Base-by-base conservation (phyloP, 2,113 vertebrate species). In the Dolichotis patagonum region DNA sequence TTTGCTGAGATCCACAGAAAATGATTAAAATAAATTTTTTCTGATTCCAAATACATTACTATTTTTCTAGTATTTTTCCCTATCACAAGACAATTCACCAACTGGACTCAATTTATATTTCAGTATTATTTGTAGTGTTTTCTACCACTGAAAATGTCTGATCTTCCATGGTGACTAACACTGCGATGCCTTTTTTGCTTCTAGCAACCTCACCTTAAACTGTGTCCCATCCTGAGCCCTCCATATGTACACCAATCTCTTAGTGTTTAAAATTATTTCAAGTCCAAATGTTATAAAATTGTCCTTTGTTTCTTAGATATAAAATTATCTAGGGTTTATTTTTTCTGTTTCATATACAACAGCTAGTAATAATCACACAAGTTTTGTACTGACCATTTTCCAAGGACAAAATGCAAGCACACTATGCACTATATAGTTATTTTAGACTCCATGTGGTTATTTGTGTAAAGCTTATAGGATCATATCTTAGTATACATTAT, bases 41-140 rank as follows among this genome's bases (percentile, higher is more conserved):
- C 24, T 49, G 32, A 28, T 43, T 71, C 35, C 28, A 26, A 94
- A 43, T 11, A n/a, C 20, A 54, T 26, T 73, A 4, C 41, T 78
- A 49, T 62, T 94, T 75, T 95, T 81, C 77, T 88, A 41, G 32
- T 52, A 13, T 87, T 80, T 87, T 75, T 85, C 14, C 20, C 56
- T 84, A 73, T 26, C n/a, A 87, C 5, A 88, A 75, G 58, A 69
- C 7, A 81, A 22, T 43, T n/a, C 16, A 83, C 49, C 60, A 80
- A 20, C 10, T 94, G 17, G 16, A 63, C 46, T 35, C n/a, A 92
- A 52, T 78, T n/a, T 91, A 7, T 63, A 82, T 90, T 60, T 89
- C 14, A 52, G 9, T 19, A 86, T 85, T 94, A 86, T 85, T 94
- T 91, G 14, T 93, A 62, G 77, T 91, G 81, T 85, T 12, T 90